A percentile compares a stretch with the other conserved stretches of the same genome.
Evolutionary conservation across 1,140 invertebrate genomes (phyloP).

Genomic region (Pogonognathellus flavescens): DNA sequence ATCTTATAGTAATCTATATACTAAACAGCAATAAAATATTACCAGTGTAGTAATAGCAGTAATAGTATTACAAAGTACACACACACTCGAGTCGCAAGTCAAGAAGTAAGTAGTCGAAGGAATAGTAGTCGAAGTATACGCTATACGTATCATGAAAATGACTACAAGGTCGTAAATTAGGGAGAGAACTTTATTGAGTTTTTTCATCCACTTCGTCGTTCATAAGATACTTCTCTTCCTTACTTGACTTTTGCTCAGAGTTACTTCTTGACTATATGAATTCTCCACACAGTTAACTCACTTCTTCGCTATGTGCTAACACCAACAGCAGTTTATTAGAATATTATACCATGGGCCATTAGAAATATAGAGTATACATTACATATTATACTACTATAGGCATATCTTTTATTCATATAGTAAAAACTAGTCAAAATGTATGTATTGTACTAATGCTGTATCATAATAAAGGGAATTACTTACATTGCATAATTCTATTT

Average conservation of each 20-base stretch:
- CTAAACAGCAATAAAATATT: neutral
- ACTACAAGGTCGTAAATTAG: constrained; percentile 50
- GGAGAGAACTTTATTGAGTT: constrained; percentile 50
- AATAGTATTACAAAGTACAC: constrained; percentile 5
- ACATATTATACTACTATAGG: no score
- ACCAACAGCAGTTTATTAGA: no score
- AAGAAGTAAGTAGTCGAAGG: neutral
- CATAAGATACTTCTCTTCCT: constrained; percentile 11
- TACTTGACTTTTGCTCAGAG: neutral
- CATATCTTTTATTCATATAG: no score
- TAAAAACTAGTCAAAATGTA: no score
- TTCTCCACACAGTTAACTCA: neutral
- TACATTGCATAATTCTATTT: constrained; percentile 2
- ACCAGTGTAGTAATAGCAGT: neutral
- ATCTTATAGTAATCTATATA: neutral
- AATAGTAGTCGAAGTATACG: neutral
- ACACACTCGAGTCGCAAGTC: neutral
- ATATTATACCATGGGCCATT: no score
- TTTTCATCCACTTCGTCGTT: constrained; percentile 41
- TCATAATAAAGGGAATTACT: neutral
- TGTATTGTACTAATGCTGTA: no score
- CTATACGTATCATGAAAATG: constrained; percentile 39
- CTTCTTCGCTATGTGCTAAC: neutral
- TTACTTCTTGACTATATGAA: neutral
- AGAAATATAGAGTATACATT: no score